Percentiles rank a stretch among this genome's conserved stretches.
Evolutionary conservation across 2,113 vertebrate species (phyloP).

Genomic region (Anguilla japonica): DNA sequence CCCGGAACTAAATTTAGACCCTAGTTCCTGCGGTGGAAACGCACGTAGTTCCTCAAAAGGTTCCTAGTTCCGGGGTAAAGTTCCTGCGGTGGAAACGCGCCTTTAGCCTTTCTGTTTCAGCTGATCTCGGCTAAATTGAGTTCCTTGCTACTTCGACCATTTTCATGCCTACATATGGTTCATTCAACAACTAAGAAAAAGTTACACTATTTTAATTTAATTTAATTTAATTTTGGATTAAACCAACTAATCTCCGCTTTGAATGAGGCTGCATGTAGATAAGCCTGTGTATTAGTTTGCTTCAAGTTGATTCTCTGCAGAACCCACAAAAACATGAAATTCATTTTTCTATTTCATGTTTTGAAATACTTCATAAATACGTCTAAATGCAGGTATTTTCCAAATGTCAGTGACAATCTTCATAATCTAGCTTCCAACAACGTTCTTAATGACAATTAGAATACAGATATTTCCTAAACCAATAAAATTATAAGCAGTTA

Average conservation of each 20-base stretch:
- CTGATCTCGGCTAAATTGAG: background rate
- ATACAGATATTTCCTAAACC: background rate
- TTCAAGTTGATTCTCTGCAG: background rate
- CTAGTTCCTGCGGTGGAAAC: too few relatives aligned
- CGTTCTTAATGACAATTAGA: background rate
- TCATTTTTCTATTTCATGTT: too few relatives aligned
- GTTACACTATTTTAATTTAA: background rate
- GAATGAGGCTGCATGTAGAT: background rate
- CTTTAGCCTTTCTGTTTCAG: constrained; percentile 5
- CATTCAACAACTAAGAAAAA: background rate
- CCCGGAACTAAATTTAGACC: too few relatives aligned
- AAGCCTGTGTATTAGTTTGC: background rate
- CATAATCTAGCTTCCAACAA: background rate
- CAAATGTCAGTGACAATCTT: background rate
- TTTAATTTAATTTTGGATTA: background rate
- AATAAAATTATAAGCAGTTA: background rate
- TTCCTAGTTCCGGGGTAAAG: too few relatives aligned
- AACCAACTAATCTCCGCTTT: background rate
- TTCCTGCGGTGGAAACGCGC: too few relatives aligned
- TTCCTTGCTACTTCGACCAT: background rate
- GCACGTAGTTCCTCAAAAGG: too few relatives aligned
- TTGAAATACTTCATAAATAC: too few relatives aligned
- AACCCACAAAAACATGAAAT: background rate
- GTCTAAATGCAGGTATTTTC: too few relatives aligned
- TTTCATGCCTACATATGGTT: background rate